Evolutionary conservation across 2,113 vertebrate species (phyloP), one percentile per base, ranked within the genome.

Genomic region (Cricetomys ansorgei): DNA sequence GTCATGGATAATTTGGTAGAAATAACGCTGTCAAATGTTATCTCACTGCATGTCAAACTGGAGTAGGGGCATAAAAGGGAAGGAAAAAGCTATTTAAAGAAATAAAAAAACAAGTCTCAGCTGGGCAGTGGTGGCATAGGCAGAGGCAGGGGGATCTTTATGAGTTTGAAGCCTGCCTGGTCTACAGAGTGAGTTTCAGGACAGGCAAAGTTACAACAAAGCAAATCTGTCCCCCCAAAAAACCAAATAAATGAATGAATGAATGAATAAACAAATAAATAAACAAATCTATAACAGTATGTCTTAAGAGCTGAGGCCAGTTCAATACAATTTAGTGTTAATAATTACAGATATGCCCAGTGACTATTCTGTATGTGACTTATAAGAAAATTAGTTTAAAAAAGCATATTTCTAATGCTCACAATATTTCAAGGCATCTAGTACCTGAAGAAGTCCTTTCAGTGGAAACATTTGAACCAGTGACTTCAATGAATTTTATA

Each of bases 21-120:
- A 99, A 99, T 97, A 99, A 99, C 97, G 99, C 99, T 0, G 98
- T 99, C 59, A 99, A 99, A 98, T 99, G 99, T 98, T 99, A 99
- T 97, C 98, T 99, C 98, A 99, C 99, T 0, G 99, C 99, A 53
- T 99, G 99, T 98, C 99, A 99, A 97, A 99, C 99, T 87, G 99
- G 99, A 90, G 98, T 98, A 0, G 99, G 99, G 67, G 99, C 99
- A 97, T n/a, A 99, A 99, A 98, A 99, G 99, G 93, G 99, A 96
- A 99, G 99, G 77, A 99, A 99, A 98, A 99, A 99, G 97, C 98
- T 99, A 73, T 99, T 99, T 21, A 99, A 99, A 97, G 99, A n/a
- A n/a, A n/a, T n/a, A n/a, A n/a, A n/a, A n/a, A n/a, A n/a, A n/a
- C n/a, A n/a, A n/a, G n/a, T n/a, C n/a, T n/a, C n/a, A n/a, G n/a